phyloP scores from a whole-genome alignment of 2,888 invertebrate genomes.

The Cyaniris semiargus region DNA sequence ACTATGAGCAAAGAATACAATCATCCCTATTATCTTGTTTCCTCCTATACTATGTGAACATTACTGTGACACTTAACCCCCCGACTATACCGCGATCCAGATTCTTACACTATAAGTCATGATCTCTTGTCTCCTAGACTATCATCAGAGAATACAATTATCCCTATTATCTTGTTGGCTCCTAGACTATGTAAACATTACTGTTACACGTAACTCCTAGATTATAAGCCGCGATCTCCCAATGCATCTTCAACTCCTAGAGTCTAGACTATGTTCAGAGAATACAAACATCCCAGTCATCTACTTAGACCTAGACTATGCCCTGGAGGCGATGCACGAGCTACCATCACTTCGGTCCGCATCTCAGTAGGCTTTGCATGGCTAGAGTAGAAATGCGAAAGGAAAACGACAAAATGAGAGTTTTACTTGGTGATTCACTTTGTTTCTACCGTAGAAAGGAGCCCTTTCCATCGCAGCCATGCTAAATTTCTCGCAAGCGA shows the following conservation, averaged over 20 bases:
- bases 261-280: neutral
- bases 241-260: neutral
- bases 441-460: too few species aligned
- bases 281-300: neutral
- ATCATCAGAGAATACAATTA: slow-evolving; percentile 19
- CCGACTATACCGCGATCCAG: neutral
- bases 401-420: too few species aligned
- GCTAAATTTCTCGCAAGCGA: too few species aligned
- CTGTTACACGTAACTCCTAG: neutral
- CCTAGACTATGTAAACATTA: neutral
- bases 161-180: slow-evolving; percentile 17
- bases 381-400: too few species aligned
- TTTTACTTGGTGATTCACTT: too few species aligned
- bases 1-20: neutral
- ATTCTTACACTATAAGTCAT: neutral
- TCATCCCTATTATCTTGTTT: neutral
- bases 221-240: neutral
- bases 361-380: too few species aligned
- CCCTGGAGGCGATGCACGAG: too few species aligned
- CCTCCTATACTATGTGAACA: neutral
- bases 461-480: too few species aligned
- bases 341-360: too few species aligned
- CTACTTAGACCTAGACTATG: too few species aligned
- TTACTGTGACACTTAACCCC: neutral
- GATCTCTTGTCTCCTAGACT: slow-evolving; percentile 5